phyloP scores from a whole-genome alignment of 1,140 invertebrate species.

The Lerema accius region DNA sequence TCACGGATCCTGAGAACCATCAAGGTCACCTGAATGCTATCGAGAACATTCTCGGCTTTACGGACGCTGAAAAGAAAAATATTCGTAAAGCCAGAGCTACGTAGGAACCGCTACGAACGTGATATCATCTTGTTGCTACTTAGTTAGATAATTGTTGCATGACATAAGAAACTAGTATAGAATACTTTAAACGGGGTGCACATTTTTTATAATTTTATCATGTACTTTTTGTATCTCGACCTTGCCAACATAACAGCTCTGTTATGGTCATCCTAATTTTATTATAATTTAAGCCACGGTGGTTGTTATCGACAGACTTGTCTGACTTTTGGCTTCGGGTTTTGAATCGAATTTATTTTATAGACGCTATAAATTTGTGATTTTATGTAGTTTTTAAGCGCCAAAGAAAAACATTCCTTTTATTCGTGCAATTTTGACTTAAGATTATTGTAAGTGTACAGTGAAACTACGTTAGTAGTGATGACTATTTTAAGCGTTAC shows the following conservation, averaged over 20 bases:
- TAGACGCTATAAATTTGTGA: conserved; percentile 62
- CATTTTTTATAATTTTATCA: conserved; percentile 45
- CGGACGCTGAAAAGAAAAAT: conserved; percentile 88
- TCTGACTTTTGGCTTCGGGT: conserved; percentile 34
- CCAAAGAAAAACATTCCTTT: conserved; percentile 73
- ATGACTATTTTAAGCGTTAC: conserved; percentile 50
- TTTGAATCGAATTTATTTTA: conserved; percentile 65
- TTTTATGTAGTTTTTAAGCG: conserved; percentile 66
- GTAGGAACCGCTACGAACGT: conserved; percentile 70
- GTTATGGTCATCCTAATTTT: too few species aligned
- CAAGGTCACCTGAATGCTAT: conserved; percentile 93
- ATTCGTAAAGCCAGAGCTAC: conserved; percentile 86
- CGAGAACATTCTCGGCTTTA: conserved; percentile 92
- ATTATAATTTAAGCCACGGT: conserved; percentile 27
- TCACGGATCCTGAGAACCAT: conserved; percentile 93
- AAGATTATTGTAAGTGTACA: conserved; percentile 55
- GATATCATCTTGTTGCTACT: conserved; percentile 65
- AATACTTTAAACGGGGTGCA: conserved; percentile 43
- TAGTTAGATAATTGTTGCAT: conserved; percentile 64
- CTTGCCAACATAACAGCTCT: too few species aligned
- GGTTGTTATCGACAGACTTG: conserved; percentile 32
- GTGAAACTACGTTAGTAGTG: conserved; percentile 35
- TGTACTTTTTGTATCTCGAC: too few species aligned
- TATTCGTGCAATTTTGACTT: conserved; percentile 73
- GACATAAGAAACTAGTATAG: conserved; percentile 49